These are phyloP conservation scores for Crotalus tigris DNA, from an alignment of 2,113 vertebrate genomes.

Conservation along the genomic window DNA sequence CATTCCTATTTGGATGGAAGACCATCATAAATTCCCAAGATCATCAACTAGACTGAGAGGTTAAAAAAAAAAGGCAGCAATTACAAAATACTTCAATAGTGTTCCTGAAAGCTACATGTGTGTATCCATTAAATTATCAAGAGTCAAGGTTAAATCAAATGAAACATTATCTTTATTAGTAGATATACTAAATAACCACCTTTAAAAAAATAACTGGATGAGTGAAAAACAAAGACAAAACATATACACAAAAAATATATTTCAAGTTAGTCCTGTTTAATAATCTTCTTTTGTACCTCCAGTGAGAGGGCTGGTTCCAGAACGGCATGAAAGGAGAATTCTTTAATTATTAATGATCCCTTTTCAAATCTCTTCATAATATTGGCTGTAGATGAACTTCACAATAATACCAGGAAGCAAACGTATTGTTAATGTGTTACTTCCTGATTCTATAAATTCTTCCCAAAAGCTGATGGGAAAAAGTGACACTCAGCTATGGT, in stretches of 20 bases:
- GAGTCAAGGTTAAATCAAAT: not conserved
- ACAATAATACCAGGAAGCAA: not conserved
- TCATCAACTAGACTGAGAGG: not conserved
- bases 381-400: not conserved
- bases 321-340: not conserved
- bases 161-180: not conserved
- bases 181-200: not conserved
- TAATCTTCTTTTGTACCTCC: not conserved
- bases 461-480: not conserved
- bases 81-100: not conserved
- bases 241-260: not conserved
- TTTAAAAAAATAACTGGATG: not conserved
- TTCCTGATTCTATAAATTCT: not conserved
- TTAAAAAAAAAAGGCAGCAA: not conserved
- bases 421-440: not conserved
- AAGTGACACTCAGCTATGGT: not conserved
- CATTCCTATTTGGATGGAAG: not conserved
- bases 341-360: not conserved
- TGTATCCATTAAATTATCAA: not conserved
- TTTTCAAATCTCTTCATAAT: not conserved
- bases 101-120: not conserved
- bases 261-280: not conserved
- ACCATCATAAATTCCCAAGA: not conserved
- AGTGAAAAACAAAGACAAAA: not conserved
- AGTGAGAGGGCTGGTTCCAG: not conserved